Evolutionary conservation across 2,797 vertebrate genomes (phyloP).

Genomic region (Gobionotothen gibberifrons): DNA sequence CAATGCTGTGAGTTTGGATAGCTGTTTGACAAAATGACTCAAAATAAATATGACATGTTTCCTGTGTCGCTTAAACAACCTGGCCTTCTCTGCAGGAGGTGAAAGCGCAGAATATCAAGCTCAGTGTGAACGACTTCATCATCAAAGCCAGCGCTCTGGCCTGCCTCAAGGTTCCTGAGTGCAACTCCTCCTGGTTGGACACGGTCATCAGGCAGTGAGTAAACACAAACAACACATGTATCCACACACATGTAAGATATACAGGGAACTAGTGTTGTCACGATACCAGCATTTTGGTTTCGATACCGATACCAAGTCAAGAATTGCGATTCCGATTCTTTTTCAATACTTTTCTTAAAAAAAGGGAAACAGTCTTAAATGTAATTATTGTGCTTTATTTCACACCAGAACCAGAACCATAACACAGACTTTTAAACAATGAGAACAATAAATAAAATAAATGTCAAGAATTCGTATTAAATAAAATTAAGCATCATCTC

Average conservation of each 20-base stretch:
- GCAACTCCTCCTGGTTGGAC: constrained; percentile 98
- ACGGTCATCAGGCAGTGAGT: constrained; percentile 98
- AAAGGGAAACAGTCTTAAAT: no score
- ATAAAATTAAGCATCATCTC: no score
- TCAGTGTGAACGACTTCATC: constrained; percentile 98
- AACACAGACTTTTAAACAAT: no score
- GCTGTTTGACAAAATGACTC: not conserved
- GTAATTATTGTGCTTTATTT: no score
- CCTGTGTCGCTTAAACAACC: not conserved
- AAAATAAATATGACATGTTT: constrained; percentile 6
- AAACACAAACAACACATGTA: not conserved
- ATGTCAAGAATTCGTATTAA: no score
- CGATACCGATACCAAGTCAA: no score
- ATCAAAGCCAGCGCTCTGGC: constrained; percentile 97
- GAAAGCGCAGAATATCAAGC: constrained; percentile 90
- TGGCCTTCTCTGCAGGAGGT: constrained; percentile 83
- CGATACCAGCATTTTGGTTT: no score
- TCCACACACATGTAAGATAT: not conserved
- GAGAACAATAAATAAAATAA: no score
- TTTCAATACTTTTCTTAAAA: no score
- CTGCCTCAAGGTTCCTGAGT: constrained; percentile 97
- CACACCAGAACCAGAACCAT: no score
- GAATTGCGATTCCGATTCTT: no score
- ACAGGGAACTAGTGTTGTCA: no score
- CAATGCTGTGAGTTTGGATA: constrained; percentile 86